phyloP scores from a whole-genome alignment of 1,140 invertebrate species.

The Maconellicoccus hirsutus region DNA sequence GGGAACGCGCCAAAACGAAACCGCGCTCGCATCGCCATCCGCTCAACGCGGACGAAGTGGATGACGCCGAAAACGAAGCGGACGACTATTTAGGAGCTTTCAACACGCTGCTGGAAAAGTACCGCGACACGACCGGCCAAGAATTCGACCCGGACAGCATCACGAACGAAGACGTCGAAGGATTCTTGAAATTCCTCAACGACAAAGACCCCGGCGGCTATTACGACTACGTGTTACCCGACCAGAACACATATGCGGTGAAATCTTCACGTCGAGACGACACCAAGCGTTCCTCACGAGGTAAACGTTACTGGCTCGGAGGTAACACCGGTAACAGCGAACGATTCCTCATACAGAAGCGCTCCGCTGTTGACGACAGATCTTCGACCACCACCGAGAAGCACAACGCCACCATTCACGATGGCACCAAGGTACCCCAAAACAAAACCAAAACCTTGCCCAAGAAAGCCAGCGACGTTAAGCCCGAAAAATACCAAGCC shows the following conservation, averaged over 20 bases:
- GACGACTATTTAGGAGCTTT: conserved; percentile 24
- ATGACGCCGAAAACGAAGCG: conserved; percentile 28
- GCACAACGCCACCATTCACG: conserved; percentile 7
- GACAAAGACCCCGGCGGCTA: conserved; percentile 24
- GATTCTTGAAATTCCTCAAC: conserved; percentile 26
- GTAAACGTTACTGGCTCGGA: conserved; percentile 12
- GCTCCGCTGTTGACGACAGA: background rate
- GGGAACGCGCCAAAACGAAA: conserved; percentile 28
- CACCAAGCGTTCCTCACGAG: background rate
- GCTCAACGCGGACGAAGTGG: conserved; percentile 27
- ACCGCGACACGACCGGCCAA: conserved; percentile 12
- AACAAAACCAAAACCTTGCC: background rate
- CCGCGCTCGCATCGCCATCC: conserved; percentile 24
- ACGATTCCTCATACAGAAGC: conserved; percentile 6
- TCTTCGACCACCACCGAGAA: background rate
- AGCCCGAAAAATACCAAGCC: background rate
- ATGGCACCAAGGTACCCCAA: background rate
- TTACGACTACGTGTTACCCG: conserved; percentile 27
- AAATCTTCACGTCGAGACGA: conserved; percentile 25
- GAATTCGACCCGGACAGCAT: conserved; percentile 25
- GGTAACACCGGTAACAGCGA: background rate
- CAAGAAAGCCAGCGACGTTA: background rate
- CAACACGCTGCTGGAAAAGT: conserved; percentile 23
- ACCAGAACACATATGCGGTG: conserved; percentile 27
- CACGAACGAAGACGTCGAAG: conserved; percentile 27